Evolutionary conservation across 1,140 invertebrate genomes (phyloP).

Genomic region (Antheraea pernyi): DNA sequence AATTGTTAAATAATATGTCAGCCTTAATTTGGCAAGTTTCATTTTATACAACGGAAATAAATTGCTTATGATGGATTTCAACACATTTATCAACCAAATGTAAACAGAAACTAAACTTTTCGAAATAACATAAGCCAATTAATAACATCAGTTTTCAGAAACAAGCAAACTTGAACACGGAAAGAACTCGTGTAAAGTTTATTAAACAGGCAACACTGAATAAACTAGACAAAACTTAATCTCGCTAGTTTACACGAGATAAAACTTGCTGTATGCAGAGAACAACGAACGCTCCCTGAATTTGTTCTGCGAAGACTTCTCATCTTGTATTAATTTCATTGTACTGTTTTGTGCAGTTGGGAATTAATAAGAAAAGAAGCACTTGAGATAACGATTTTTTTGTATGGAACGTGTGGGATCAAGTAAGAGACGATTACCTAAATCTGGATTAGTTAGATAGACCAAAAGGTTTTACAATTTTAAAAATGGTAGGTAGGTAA

Average conservation of each 20-base stretch:
- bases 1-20: too few relatives aligned
- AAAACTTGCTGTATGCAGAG: slow-evolving; percentile 12
- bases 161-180: not conserved
- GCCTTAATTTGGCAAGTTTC: too few relatives aligned
- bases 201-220: not conserved
- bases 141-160: not conserved
- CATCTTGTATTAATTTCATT: not conserved
- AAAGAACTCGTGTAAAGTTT: not conserved
- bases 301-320: not conserved
- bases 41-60: too few relatives aligned
- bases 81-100: not conserved
- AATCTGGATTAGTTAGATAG: too few relatives aligned
- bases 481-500: too few relatives aligned
- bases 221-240: slow-evolving; percentile 9
- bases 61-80: too few relatives aligned
- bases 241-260: slow-evolving; percentile 13
- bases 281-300: slow-evolving; percentile 7
- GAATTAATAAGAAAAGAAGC: not conserved
- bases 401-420: too few relatives aligned
- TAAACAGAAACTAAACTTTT: not conserved
- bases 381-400: too few relatives aligned
- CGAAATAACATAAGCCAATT: not conserved
- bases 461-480: too few relatives aligned
- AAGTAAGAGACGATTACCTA: too few relatives aligned
- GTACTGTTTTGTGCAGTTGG: not conserved